Conservation (phyloP, 2,888 invertebrate genomes). For the Zeuzera pyrina region DNA sequence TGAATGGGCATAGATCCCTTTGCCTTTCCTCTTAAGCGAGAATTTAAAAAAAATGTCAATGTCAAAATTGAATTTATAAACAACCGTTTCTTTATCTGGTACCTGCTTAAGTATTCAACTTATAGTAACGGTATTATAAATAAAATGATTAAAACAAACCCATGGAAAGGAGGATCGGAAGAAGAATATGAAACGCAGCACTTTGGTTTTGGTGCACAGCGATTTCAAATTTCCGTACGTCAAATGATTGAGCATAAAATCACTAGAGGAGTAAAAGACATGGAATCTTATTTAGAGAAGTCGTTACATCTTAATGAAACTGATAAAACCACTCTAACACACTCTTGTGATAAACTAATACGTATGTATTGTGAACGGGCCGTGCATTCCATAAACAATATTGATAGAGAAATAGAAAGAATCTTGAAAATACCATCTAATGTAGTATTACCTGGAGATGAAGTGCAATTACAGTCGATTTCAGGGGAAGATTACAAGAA, state of each 20-base stretch:
- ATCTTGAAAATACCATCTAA: constrained; percentile 49
- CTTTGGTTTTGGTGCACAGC: constrained; percentile 61
- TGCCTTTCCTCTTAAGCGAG: no score
- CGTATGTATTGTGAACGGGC: constrained; percentile 50
- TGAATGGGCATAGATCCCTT: no score
- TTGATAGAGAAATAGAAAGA: constrained; percentile 53
- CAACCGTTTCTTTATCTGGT: no score
- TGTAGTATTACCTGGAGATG: constrained; percentile 52
- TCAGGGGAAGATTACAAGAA: constrained; percentile 45
- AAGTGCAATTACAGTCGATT: constrained; percentile 43
- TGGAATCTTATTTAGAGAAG: constrained; percentile 48
- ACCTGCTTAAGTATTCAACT: no score
- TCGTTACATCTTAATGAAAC: constrained; percentile 51
- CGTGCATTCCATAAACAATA: constrained; percentile 38
- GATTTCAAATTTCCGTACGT: constrained; percentile 55
- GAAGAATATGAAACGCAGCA: constrained; percentile 67
- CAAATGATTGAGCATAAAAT: constrained; percentile 64
- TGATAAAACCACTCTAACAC: constrained; percentile 43
- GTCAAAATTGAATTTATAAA: no score
- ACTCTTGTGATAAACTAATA: constrained; percentile 51
- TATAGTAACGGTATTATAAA: no score
- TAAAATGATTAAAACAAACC: constrained; percentile 44
- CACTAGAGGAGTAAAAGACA: constrained; percentile 45
- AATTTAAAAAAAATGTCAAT: no score
- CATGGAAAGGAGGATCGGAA: constrained; percentile 53